Evolutionary conservation across 2,888 invertebrate genomes (phyloP).

Genomic region (Prostheceraeus crozeri): DNA sequence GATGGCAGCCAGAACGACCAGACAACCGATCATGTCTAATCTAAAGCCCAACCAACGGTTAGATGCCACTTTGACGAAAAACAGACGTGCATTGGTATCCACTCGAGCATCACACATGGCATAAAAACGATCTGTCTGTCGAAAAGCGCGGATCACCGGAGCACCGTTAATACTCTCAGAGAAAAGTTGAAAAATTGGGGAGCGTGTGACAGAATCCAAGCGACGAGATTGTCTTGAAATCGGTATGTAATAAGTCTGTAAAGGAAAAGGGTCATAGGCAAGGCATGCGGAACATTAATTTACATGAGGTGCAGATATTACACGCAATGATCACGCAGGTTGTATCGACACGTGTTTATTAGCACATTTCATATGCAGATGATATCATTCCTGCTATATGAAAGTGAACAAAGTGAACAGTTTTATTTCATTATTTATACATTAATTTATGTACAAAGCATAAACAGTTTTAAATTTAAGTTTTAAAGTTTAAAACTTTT

Average conservation of each 20-base stretch:
- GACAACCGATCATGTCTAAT: constrained; percentile 50
- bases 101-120: constrained; percentile 26
- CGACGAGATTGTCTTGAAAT: constrained; percentile 33
- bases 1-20: constrained; percentile 49
- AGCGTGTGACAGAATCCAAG: constrained; percentile 37
- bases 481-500: too few relatives aligned
- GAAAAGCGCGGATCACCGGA: constrained; percentile 37
- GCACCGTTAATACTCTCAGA: constrained; percentile 34
- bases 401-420: too few relatives aligned
- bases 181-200: constrained; percentile 38
- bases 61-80: not conserved
- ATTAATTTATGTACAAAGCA: too few relatives aligned
- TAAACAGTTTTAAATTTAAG: too few relatives aligned
- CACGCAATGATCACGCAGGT: too few relatives aligned
- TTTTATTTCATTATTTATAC: too few relatives aligned
- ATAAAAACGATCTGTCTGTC: constrained; percentile 25
- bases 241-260: constrained; percentile 36
- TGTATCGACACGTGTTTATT: too few relatives aligned
- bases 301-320: too few relatives aligned
- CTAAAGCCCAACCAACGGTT: constrained; percentile 53
- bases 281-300: too few relatives aligned
- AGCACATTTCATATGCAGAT: too few relatives aligned
- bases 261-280: too few relatives aligned
- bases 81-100: constrained; percentile 2
- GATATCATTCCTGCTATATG: too few relatives aligned